phyloP scores from a whole-genome alignment of 2,888 invertebrate genomes.

The Thymelicus sylvestris region DNA sequence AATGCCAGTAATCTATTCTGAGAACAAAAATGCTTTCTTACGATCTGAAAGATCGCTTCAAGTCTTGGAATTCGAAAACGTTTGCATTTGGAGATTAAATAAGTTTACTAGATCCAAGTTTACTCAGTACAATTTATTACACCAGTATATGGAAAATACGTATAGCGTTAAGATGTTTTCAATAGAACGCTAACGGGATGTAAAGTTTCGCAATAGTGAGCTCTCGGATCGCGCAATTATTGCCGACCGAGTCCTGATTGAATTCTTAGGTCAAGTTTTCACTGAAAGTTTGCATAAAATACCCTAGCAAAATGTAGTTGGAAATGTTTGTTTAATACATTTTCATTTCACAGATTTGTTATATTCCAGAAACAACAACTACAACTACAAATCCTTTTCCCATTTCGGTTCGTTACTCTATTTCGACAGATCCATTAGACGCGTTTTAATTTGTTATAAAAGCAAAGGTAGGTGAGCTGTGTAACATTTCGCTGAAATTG shows the following conservation, averaged over 20 bases:
- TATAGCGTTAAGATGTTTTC: constrained; percentile 77
- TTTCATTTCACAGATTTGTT: constrained; percentile 51
- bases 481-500: constrained; percentile 68
- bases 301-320: constrained; percentile 63
- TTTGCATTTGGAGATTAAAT: constrained; percentile 75
- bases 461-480: constrained; percentile 56
- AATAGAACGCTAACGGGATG: constrained; percentile 75
- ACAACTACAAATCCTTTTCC: constrained; percentile 47
- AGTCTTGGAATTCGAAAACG: constrained; percentile 65
- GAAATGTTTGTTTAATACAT: constrained; percentile 57
- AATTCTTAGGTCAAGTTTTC: constrained; percentile 80
- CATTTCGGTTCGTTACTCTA: constrained; percentile 42
- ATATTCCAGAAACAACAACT: constrained; percentile 52
- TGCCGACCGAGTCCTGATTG: constrained; percentile 77
- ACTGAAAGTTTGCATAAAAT: constrained; percentile 73
- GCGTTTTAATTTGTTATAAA: constrained; percentile 62
- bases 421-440: constrained; percentile 49
- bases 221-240: constrained; percentile 76
- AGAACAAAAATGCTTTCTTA: constrained; percentile 42
- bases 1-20: constrained; percentile 39
- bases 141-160: constrained; percentile 63
- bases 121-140: constrained; percentile 73
- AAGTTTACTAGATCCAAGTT: constrained; percentile 73
- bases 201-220: constrained; percentile 77
- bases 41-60: constrained; percentile 35